Base-by-base conservation (phyloP, 2,888 invertebrate genomes). In the Ophraella communa region DNA sequence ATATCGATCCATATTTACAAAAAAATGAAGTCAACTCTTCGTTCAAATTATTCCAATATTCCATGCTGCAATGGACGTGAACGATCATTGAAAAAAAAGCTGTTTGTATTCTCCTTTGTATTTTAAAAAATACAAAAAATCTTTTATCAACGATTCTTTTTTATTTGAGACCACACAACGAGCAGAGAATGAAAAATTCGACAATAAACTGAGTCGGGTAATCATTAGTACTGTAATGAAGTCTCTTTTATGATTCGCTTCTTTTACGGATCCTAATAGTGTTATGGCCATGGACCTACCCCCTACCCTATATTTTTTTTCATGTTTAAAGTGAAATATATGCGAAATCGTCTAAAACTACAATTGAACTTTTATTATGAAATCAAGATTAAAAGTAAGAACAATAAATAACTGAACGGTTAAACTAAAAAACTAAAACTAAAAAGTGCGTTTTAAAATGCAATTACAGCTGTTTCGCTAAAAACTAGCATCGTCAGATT, bases 181-280 rank as follows among this genome's bases (percentile, higher is more conserved):
- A 33, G 52, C 47, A 49, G 56, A 51, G 52, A 52, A 63, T 63
- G 63, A 63, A 63, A 63, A 63, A 63, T 57, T 57, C 35, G 33
- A 52, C 63, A 30, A 55, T 63, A 53, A 57, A 57, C 57, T 33
- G 44, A 21, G 5, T 10, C 21, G 42, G 52, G 60, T 60, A 60
- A 60, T 60, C 52, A 52, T 60, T 60, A 60, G 60, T 51, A 52
- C 52, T 35, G 63, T 63, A 57, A 63, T 63, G 45, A 57, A 63
- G 45, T 23, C 63, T 7, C 21, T 23, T 57, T 53, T 57, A 63
- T 27, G 52, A 63, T 52, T 52, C 27, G 23, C 52, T 45, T 18
- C 51, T 57, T 63, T 63, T 57, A 63, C 57, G 44, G 63, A 44
- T 53, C 33, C 52, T 63, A 57, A 63, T 63, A 57, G 45, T 52